Base-by-base conservation (phyloP, 1,140 invertebrate species). In the Sipha flava region DNA sequence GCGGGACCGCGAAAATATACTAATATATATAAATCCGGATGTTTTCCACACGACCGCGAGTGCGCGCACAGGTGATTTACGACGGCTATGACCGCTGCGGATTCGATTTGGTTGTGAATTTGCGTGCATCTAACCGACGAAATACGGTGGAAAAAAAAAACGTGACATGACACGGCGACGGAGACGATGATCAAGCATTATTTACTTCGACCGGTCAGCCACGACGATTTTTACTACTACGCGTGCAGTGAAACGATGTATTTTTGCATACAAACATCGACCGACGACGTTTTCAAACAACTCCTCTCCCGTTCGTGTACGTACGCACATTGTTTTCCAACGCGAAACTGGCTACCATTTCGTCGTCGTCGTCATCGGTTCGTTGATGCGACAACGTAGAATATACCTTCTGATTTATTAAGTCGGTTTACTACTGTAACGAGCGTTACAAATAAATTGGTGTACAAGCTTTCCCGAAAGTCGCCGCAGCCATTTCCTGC, bases 251-350 rank as follows among this genome's bases (percentile, higher is more conserved):
- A 68, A 68, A 68, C 23, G 12, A 45, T 73, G 37, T 73, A 73
- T 37, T 49, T 73, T 73, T 54, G 70, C 70, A 73, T 54, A 37
- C 7, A 34, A 34, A 52, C 16, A 31, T 26, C 26, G 68, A 18
- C 43, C 18, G 40, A 72, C 68, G 43, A 72, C 68, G 68, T 49
- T 72, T 72, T 49, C 26, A 26, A 72, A n/a, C n/a, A n/a, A n/a
- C n/a, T n/a, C n/a, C n/a, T n/a, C n/a, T n/a, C n/a, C n/a, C n/a
- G n/a, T n/a, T n/a, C n/a, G n/a, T n/a, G n/a, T n/a, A n/a, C n/a
- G n/a, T n/a, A n/a, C n/a, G n/a, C n/a, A n/a, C 64, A 66, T 66
- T 66, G 64, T 66, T 66, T 34, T 66, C 1, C 34, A n/a, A 40
- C 6, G 34, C 37, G 37, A 66, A 66, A 66, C 64, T 23, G 21